Conservation (phyloP, 2,888 invertebrate genomes). For the Meiosimyza platycephala region DNA sequence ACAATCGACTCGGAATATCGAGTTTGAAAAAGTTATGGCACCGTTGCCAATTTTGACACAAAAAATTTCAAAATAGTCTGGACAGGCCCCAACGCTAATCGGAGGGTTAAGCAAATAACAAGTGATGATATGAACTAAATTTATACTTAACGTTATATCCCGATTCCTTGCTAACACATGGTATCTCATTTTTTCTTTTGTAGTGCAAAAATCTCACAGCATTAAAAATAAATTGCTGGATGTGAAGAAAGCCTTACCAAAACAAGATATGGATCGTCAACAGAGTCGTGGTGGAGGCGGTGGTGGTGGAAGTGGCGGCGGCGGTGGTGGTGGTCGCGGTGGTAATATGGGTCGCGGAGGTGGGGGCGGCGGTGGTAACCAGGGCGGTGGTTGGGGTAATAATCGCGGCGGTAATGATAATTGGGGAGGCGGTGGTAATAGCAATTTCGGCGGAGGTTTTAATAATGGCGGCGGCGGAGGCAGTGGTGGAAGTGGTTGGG, state of each 20-base stretch:
- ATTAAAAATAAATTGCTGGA: conserved; percentile 87
- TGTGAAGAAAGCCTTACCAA: conserved; percentile 92
- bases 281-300: conserved; percentile 69
- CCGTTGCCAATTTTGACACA: too few species aligned
- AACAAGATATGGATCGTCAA: conserved; percentile 82
- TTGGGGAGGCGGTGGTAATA: conserved; percentile 57
- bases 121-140: too few species aligned
- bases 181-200: conserved; percentile 27
- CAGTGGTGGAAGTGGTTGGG: conserved; percentile 57
- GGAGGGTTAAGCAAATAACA: too few species aligned
- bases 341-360: conserved; percentile 66
- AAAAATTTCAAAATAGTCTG: too few species aligned
- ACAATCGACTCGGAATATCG: too few species aligned
- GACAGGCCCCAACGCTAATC: too few species aligned
- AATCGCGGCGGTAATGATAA: conserved; percentile 66
- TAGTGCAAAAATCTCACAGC: conserved; percentile 82
- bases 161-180: background rate
- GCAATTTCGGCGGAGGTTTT: conserved; percentile 66
- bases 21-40: too few species aligned
- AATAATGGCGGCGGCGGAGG: conserved; percentile 67
- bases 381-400: conserved; percentile 70
- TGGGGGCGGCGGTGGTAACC: conserved; percentile 70
- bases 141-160: too few species aligned
- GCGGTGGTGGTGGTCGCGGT: conserved; percentile 65
- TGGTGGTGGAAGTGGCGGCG: conserved; percentile 67